Evolutionary conservation across 2,888 invertebrate genomes (phyloP).

Genomic region (Eristalinus aeneus): DNA sequence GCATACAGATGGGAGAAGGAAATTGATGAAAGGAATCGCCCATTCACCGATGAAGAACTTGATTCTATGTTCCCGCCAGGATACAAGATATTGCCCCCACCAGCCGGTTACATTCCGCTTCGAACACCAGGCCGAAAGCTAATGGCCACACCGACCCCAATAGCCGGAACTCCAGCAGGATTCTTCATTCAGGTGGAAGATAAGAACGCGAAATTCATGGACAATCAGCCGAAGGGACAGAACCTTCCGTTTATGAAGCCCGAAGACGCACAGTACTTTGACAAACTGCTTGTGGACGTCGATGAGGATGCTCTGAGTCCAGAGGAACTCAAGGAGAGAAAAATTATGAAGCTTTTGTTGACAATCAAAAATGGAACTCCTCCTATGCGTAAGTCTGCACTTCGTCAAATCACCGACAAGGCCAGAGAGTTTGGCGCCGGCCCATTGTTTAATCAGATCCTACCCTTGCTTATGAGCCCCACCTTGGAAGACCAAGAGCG

Average conservation of each 20-base stretch:
- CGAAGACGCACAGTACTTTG: constrained; percentile 99
- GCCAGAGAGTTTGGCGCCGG: constrained; percentile 99
- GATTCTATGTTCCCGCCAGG: constrained; percentile 99
- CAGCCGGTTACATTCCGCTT: constrained; percentile 97
- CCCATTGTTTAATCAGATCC: constrained; percentile 98
- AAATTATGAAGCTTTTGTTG: constrained; percentile 98
- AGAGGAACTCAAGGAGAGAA: constrained; percentile 98
- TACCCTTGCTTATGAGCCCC: constrained; percentile 99
- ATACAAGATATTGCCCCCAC: constrained; percentile 97
- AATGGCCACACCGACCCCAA: constrained; percentile 98
- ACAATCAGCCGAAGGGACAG: constrained; percentile 97
- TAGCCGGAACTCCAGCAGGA: constrained; percentile 94
- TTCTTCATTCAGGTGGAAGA: constrained; percentile 97
- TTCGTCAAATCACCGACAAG: constrained; percentile 99
- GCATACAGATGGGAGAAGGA: constrained; percentile 99
- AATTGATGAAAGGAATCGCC: constrained; percentile 98
- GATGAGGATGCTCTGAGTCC: constrained; percentile 97
- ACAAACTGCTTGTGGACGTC: constrained; percentile 98
- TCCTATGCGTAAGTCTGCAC: constrained; percentile 98
- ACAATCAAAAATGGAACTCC: constrained; percentile 99
- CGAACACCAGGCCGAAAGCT: constrained; percentile 98
- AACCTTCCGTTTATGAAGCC: constrained; percentile 99
- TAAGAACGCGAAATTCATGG: constrained; percentile 91
- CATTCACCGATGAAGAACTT: constrained; percentile 97
- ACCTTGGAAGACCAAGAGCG: constrained; percentile 99